These are phyloP conservation scores for Dasysyrphus tricinctus DNA, from an alignment of 2,888 invertebrate species.

Conservation along the genomic window DNA sequence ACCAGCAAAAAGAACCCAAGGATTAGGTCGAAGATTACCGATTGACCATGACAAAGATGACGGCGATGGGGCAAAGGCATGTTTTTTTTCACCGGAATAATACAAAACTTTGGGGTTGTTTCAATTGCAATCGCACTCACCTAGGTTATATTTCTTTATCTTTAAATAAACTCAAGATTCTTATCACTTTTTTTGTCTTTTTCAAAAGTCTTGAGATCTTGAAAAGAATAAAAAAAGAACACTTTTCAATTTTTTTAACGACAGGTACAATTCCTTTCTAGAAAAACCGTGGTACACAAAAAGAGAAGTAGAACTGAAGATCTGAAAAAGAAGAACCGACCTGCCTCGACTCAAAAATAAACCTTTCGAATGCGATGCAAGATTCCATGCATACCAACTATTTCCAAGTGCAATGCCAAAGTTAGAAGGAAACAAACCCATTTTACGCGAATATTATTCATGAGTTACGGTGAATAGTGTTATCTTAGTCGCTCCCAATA, in stretches of 20 bases:
- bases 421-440: conserved; percentile 51
- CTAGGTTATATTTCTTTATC: conserved; percentile 16
- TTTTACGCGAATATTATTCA: conserved; percentile 1
- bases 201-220: neutral
- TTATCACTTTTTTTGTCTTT: conserved; percentile 18
- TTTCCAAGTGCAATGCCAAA: conserved; percentile 67
- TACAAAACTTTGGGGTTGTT: neutral
- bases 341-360: conserved; percentile 47
- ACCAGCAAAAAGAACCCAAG: conserved; percentile 29
- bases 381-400: conserved; percentile 53
- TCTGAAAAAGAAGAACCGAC: conserved; percentile 36
- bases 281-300: conserved; percentile 55
- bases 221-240: conserved; percentile 15
- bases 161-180: conserved; percentile 27
- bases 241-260: conserved; percentile 11
- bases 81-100: conserved; percentile 41
- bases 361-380: conserved; percentile 52
- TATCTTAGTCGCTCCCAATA: conserved; percentile 50
- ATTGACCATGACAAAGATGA: conserved; percentile 48
- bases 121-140: conserved; percentile 10
- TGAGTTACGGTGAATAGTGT: conserved; percentile 9
- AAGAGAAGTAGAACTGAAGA: conserved; percentile 60
- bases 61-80: conserved; percentile 34
- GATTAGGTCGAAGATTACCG: conserved; percentile 35
- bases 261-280: conserved; percentile 43